Evolutionary conservation across 2,113 vertebrate genomes (phyloP), one percentile per base, ranked within the genome.

Genomic region (Danionella cerebrum): DNA sequence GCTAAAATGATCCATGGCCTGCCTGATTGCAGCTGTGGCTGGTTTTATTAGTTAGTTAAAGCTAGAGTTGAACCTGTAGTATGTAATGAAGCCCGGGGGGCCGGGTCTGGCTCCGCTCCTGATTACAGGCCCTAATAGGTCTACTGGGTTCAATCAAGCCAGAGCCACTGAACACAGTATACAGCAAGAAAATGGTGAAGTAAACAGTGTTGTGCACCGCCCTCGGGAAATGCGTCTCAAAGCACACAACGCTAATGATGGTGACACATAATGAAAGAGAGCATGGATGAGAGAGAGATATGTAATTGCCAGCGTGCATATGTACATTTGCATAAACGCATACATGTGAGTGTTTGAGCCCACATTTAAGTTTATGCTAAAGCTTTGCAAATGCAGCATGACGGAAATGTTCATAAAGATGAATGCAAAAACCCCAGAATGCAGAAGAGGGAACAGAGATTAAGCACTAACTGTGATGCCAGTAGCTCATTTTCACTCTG

Each of bases 131-230:
- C 57, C 52, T 90, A 83, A 92, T 87, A 75, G 90, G 86, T 88
- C 93, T 88, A 90, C 88, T 87, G 91, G 89, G 92, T 81, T 86
- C 90, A 94, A 94, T 97, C 93, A 95, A 73, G 75, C 71, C 83
- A 79, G 69, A 75, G 79, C 75, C 81, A 72, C 84, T 86, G 86
- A 92, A 90, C 84, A 88, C 80, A 84, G 83, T 78, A 89, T 84
- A 87, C 84, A 82, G 78, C 79, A 72, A 39, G 87, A 92, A 93
- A 90, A 65, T 80, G 86, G 78, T 85, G 85, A 86, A 84, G 90
- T 94, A 93, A 97, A 96, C 90, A 94, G 80, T 71, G 85, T 88
- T 88, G 74, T 79, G 76, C 77, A 63, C 71, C 31, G 55, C 73
- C 76, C 65, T 59, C 27, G 24, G 35, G 69, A 72, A 79, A 87